A percentile compares a stretch with the other conserved stretches of the same genome.
Conservation (phyloP, 2,888 invertebrate species). For the Chaitophorus viminalis region DNA sequence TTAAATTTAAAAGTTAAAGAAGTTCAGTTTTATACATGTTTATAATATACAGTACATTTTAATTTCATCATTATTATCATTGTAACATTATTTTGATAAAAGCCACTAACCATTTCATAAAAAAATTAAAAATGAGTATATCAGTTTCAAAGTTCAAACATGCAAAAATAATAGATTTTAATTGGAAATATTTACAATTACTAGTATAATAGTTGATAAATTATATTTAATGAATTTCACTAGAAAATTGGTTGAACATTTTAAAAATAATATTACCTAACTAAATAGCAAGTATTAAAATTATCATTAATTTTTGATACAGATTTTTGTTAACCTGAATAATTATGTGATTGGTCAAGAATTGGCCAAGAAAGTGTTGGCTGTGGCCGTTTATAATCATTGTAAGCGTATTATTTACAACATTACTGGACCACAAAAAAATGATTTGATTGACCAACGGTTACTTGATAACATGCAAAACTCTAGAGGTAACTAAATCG, state of each 20-base stretch:
- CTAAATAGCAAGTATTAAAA: not conserved
- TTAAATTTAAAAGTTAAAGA: no score
- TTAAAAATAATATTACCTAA: not conserved
- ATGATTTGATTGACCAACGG: slow-evolving; percentile 56
- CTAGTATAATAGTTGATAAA: not conserved
- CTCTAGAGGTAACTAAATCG: slow-evolving; percentile 36
- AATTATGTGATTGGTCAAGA: slow-evolving; percentile 98
- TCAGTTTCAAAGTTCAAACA: not conserved
- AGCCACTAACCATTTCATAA: not conserved
- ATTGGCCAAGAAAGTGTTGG: slow-evolving; percentile 94
- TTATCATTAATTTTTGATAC: slow-evolving; percentile 66
- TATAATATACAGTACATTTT: no score
- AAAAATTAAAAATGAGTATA: not conserved
- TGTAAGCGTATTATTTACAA: slow-evolving; percentile 86
- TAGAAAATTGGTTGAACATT: not conserved
- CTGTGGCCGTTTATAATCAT: slow-evolving; percentile 99
- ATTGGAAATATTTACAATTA: not conserved
- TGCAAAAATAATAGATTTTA: not conserved
- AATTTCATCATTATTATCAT: not conserved
- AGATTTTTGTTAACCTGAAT: slow-evolving; percentile 95
- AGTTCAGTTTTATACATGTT: no score
- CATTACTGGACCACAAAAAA: slow-evolving; percentile 78
- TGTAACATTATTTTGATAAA: not conserved
- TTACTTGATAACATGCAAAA: slow-evolving; percentile 57
- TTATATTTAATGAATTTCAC: not conserved